A percentile compares a stretch with the other conserved stretches of the same genome.
These are phyloP conservation scores for Tragopan temminckii DNA, from an alignment of 2,797 vertebrate species.

Conservation along the genomic window DNA sequence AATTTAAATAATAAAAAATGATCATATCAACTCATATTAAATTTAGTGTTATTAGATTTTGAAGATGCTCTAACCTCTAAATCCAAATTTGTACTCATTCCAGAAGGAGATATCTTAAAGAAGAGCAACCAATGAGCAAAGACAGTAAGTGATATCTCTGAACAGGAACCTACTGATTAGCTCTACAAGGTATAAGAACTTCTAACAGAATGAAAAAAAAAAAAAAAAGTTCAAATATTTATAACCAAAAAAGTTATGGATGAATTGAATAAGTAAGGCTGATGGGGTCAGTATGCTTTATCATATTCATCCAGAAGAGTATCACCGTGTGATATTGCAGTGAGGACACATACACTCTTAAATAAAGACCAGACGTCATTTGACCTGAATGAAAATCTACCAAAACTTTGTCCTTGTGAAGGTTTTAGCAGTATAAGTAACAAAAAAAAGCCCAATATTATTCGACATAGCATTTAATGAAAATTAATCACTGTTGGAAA, in stretches of 20 bases:
- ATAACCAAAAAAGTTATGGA: not conserved
- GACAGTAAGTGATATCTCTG: not conserved
- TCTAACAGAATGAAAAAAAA: not conserved
- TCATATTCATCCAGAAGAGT: not conserved
- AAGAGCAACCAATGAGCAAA: not conserved
- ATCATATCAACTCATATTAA: not conserved
- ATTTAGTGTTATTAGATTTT: not conserved
- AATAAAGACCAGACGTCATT: not conserved
- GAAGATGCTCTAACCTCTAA: not conserved
- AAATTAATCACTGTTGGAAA: not conserved
- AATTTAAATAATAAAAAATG: not conserved
- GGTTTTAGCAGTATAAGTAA: not conserved
- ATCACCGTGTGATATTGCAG: not conserved
- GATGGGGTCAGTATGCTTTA: not conserved
- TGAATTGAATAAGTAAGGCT: not conserved
- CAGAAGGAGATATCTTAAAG: not conserved
- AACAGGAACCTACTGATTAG: not conserved
- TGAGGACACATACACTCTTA: not conserved
- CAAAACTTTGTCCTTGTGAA: not conserved
- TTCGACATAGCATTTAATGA: not conserved
- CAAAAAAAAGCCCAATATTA: not conserved
- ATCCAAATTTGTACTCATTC: not conserved
- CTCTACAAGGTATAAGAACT: not conserved
- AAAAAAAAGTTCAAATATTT: not conserved
- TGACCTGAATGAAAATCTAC: not conserved